Percentiles rank a stretch among this genome's conserved stretches.
Evolutionary conservation across 2,888 invertebrate genomes (phyloP).

Genomic region (Hypolimnas misippus): DNA sequence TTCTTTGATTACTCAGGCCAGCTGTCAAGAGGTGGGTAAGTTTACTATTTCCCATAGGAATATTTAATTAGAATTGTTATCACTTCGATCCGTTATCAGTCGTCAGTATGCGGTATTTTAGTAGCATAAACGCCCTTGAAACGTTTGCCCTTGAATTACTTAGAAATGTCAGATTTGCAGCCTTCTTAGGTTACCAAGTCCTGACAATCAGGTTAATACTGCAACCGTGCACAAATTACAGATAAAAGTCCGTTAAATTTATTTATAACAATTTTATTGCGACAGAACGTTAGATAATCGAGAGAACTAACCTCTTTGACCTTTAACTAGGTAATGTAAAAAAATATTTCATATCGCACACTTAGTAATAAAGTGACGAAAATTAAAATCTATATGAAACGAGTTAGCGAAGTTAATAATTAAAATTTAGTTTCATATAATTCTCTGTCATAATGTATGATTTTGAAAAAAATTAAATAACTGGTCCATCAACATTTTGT

Average conservation of each 20-base stretch:
- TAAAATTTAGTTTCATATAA: too few species aligned
- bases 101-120: constrained; percentile 45
- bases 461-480: too few species aligned
- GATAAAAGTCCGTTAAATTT: constrained; percentile 22
- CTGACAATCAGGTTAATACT: constrained; percentile 13
- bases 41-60: constrained; percentile 57
- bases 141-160: constrained; percentile 72
- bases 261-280: constrained; percentile 18
- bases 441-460: too few species aligned
- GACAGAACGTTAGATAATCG: constrained; percentile 63
- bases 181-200: constrained; percentile 18
- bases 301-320: constrained; percentile 67
- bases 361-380: too few species aligned
- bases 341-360: constrained; percentile 16
- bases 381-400: too few species aligned
- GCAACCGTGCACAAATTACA: background rate
- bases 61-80: constrained; percentile 21
- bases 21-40: constrained; percentile 92
- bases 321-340: constrained; percentile 44
- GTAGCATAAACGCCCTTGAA: constrained; percentile 63
- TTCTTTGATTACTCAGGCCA: constrained; percentile 86
- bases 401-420: too few species aligned
- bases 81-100: constrained; percentile 33
- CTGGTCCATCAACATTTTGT: too few species aligned
- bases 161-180: constrained; percentile 58